Conservation (phyloP, 1,140 invertebrate genomes). For the Liolophura sinensis region DNA sequence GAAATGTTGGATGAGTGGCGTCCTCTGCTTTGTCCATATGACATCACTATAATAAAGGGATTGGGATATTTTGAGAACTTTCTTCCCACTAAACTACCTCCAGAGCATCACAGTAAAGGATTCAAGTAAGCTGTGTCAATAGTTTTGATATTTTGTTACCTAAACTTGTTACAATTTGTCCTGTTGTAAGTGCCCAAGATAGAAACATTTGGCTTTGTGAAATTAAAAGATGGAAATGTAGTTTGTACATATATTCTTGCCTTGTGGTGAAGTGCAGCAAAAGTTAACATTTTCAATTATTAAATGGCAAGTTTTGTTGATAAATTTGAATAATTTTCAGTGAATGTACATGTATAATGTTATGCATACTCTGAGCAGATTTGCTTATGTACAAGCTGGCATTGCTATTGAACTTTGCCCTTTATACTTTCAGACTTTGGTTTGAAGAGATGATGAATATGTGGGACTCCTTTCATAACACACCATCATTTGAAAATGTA, state of each 20-base stretch:
- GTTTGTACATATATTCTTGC: too few relatives aligned
- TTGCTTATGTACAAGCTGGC: too few relatives aligned
- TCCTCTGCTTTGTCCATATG: conserved; percentile 73
- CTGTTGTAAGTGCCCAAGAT: too few relatives aligned
- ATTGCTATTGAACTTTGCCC: background rate
- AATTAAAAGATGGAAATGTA: too few relatives aligned
- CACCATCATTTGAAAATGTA: conserved; percentile 72
- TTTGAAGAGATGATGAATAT: conserved; percentile 80
- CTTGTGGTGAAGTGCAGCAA: too few relatives aligned
- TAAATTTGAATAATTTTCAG: too few relatives aligned
- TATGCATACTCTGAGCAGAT: too few relatives aligned
- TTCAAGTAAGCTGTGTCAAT: conserved; percentile 64
- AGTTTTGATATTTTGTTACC: conserved; percentile 2
- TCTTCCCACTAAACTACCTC: conserved; percentile 72
- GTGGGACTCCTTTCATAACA: conserved; percentile 76
- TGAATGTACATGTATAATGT: too few relatives aligned
- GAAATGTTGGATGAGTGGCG: conserved; percentile 86
- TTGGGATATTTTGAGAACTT: conserved; percentile 74
- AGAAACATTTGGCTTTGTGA: too few relatives aligned
- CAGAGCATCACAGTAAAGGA: conserved; percentile 68
- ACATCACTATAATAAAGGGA: conserved; percentile 65
- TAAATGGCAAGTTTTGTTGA: too few relatives aligned
- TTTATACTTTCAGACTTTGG: conserved; percentile 68
- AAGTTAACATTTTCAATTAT: too few relatives aligned
- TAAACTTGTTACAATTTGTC: too few relatives aligned